Percentiles rank a stretch among this genome's conserved stretches.
Conservation (phyloP, 2,888 invertebrate species). For the Xestoiulus laeticollis region DNA sequence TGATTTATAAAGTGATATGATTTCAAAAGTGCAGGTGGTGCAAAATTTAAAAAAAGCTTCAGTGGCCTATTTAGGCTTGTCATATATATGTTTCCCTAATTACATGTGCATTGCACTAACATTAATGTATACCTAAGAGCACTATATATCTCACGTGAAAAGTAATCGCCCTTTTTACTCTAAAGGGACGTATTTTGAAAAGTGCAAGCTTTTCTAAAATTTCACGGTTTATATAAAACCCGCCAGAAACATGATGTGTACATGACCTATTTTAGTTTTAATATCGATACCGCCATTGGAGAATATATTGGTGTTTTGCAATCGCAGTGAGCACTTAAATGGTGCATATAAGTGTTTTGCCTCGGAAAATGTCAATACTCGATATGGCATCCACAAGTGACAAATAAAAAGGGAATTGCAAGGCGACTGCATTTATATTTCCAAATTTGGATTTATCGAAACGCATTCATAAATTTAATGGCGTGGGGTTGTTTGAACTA, state of each 20-base stretch:
- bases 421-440: background rate
- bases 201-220: conserved; percentile 22
- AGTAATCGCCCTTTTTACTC: background rate
- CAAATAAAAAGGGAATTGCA: background rate
- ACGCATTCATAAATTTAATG: conserved; percentile 26
- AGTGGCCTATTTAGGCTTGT: background rate
- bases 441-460: conserved; percentile 15
- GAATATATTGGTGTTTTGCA: background rate
- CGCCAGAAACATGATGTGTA: conserved; percentile 4
- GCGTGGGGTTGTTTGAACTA: background rate
- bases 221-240: background rate
- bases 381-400: background rate
- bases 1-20: background rate
- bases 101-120: background rate
- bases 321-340: conserved; percentile 10
- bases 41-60: background rate
- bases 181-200: background rate
- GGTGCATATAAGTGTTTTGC: background rate
- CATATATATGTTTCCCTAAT: background rate
- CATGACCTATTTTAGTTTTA: background rate
- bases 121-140: background rate
- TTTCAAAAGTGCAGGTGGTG: too few relatives aligned
- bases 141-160: background rate
- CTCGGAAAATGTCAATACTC: conserved; percentile 9
- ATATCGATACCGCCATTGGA: background rate